Evolutionary conservation across 2,888 invertebrate genomes (phyloP).

Genomic region (Prosopocoilus inquinatus): DNA sequence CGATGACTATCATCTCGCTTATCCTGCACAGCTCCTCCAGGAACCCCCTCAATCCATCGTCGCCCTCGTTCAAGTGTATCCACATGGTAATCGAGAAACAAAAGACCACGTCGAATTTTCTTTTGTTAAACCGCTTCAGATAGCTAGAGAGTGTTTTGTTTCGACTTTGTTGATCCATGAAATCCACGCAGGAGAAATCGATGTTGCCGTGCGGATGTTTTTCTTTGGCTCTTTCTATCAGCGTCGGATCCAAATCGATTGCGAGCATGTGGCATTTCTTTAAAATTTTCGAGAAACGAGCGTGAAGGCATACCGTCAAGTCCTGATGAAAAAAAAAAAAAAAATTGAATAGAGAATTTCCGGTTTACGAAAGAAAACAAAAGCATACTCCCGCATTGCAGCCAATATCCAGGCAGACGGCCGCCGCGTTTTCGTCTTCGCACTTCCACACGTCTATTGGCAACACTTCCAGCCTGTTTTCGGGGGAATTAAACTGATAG

Average conservation of each 20-base stretch:
- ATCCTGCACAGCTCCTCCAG: constrained; percentile 57
- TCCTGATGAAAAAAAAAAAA: too few relatives aligned
- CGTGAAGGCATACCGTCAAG: constrained; percentile 61
- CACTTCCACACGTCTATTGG: constrained; percentile 53
- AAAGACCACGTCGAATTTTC: constrained; percentile 66
- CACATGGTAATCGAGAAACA: constrained; percentile 88
- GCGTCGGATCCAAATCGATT: constrained; percentile 70
- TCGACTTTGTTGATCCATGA: constrained; percentile 53
- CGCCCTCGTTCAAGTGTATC: constrained; percentile 85
- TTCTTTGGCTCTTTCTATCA: constrained; percentile 67
- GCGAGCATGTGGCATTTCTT: constrained; percentile 58
- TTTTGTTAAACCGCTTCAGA: constrained; percentile 48
- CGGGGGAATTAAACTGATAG: constrained; percentile 75
- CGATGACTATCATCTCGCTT: constrained; percentile 65
- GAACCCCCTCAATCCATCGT: constrained; percentile 66
- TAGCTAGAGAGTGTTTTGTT: constrained; percentile 50
- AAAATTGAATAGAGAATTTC: constrained; percentile 14
- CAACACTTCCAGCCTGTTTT: constrained; percentile 65
- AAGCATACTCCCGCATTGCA: constrained; percentile 73
- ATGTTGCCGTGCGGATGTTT: constrained; percentile 52
- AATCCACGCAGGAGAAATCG: constrained; percentile 59
- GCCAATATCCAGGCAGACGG: constrained; percentile 68
- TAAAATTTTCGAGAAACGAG: constrained; percentile 53
- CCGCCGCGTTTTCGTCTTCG: constrained; percentile 34
- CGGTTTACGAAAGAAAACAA: constrained; percentile 2